phyloP scores from a whole-genome alignment of 92 coral and sea anemone species.

The Heteractis magnifica region DNA sequence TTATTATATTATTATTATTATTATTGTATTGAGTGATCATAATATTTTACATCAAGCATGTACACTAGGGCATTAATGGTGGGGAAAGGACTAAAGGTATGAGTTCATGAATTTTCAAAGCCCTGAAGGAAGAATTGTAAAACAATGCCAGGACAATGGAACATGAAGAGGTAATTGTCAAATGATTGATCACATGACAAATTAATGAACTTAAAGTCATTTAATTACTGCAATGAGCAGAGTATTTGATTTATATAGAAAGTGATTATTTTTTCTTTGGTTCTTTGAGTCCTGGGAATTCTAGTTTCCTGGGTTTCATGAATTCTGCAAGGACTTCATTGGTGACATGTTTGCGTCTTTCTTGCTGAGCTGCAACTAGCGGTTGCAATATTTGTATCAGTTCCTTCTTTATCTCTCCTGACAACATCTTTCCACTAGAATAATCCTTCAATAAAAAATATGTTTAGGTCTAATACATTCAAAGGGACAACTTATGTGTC shows the following conservation, averaged over 20 bases:
- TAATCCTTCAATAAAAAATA: slow-evolving; percentile 65
- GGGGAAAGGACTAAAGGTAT: too few species aligned
- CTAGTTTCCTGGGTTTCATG: slow-evolving; percentile 94
- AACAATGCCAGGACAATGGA: too few species aligned
- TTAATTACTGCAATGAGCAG: background rate
- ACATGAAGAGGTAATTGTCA: too few species aligned
- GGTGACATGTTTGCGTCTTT: slow-evolving; percentile 82
- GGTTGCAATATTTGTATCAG: slow-evolving; percentile 89
- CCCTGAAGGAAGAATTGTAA: too few species aligned
- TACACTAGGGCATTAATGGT: too few species aligned
- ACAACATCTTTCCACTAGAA: slow-evolving; percentile 92
- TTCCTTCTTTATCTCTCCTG: slow-evolving; percentile 97
- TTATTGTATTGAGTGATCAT: too few species aligned
- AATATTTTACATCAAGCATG: too few species aligned
- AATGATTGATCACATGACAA: too few species aligned
- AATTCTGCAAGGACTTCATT: slow-evolving; percentile 77
- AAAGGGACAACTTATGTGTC: background rate
- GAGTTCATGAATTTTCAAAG: too few species aligned
- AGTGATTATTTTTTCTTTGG: background rate
- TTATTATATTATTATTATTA: too few species aligned
- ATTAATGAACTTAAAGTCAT: too few species aligned
- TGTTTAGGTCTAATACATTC: background rate
- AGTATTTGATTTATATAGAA: background rate
- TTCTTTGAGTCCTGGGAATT: slow-evolving; percentile 68
- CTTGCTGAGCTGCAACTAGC: slow-evolving; percentile 87